These are phyloP conservation scores for Lynx canadensis DNA, from an alignment of 2,113 vertebrate species.

Conservation along the genomic window DNA sequence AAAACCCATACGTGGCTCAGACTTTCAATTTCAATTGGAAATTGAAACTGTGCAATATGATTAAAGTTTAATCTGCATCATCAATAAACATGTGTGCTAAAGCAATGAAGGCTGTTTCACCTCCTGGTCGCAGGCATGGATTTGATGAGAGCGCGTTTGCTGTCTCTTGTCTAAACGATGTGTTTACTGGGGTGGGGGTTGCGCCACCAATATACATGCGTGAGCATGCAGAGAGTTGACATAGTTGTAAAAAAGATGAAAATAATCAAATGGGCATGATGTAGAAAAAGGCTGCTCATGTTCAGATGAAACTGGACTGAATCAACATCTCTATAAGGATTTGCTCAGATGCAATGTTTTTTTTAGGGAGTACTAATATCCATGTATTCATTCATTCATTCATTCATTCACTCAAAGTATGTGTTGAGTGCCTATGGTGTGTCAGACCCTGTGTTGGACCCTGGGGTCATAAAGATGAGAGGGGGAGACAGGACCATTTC, in stretches of 20 bases:
- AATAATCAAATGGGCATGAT: background rate
- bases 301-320: background rate
- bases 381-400: background rate
- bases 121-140: slow-evolving; percentile 14
- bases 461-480: background rate
- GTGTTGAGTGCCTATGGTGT: background rate
- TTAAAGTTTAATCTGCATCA: slow-evolving; percentile 82
- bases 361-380: background rate
- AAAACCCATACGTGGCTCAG: slow-evolving; percentile 67
- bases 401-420: background rate
- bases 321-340: background rate
- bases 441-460: background rate
- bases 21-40: slow-evolving; percentile 82
- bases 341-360: background rate
- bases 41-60: slow-evolving; percentile 81
- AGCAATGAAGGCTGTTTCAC: background rate
- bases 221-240: background rate
- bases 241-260: background rate
- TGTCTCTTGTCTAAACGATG: background rate
- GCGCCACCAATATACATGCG: accelerated
- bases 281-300: background rate
- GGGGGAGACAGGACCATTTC: background rate
- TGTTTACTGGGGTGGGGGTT: background rate
- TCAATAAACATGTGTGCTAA: slow-evolving; percentile 78
- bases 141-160: background rate